Base-by-base conservation (phyloP, 2,888 invertebrate species). In the Philereme transversata region DNA sequence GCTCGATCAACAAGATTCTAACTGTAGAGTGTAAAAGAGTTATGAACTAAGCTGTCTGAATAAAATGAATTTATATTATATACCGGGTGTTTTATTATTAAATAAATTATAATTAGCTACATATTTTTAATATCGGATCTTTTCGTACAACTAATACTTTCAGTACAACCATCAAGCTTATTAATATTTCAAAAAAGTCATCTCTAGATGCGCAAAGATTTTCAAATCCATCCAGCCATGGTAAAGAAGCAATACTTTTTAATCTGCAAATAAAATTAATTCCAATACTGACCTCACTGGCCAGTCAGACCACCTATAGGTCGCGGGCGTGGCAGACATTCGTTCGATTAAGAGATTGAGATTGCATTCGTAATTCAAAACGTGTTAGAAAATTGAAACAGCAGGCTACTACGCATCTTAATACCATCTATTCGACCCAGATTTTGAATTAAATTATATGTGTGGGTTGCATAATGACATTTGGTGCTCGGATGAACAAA, bases 351-450 rank as follows among this genome's bases (percentile, higher is more conserved):
- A 80, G 77, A 79, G 79, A 86, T 83, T 80, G 81, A 76, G 79
- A 83, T 84, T 79, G 82, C 76, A 77, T 83, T 85, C 82, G 76
- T 84, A 83, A 85, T 87, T 85, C 77, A 81, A 84, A 87, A 84
- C 82, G 86, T 88, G 86, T 88, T 85, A 82, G 79, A 85, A 84
- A 88, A 86, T 88, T 86, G 86, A 89, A 90, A 87, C 90, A 90
- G 90, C 90, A 80, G 89, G 90, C 83, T 84, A 84, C 82, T 77
- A 79, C 78, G 75, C 70, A 72, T 74, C 69, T 72, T 70, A 73
- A 70, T 70, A 62, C 58, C 68, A 78, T 83, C 79, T 80, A 74
- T 75, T 74, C 73, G 82, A 76, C 84, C 86, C 77, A 83, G 77
- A 84, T 85, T 82, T 64, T 46, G 67, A 73, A 72, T 68, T 69